phyloP scores from a whole-genome alignment of 2,113 vertebrate genomes.

The Pogona vitticeps region DNA sequence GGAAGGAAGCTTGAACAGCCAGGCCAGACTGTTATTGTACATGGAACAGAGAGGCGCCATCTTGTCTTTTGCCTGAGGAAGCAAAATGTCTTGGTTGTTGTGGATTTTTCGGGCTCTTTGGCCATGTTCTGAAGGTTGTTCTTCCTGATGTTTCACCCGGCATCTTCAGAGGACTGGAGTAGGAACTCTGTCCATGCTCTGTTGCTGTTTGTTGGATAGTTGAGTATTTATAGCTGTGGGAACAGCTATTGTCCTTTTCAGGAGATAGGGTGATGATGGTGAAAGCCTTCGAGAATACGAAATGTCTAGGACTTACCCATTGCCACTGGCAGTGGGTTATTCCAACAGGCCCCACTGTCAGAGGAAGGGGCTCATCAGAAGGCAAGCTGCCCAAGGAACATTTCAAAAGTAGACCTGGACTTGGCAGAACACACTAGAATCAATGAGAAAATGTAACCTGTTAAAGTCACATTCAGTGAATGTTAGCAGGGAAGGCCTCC shows the following conservation, averaged over 20 bases:
- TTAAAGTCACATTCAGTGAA: not conserved
- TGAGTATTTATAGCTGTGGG: too few species aligned
- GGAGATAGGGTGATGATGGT: too few species aligned
- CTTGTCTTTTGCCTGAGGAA: not conserved
- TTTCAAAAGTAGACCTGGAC: not conserved
- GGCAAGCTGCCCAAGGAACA: not conserved
- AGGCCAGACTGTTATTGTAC: not conserved
- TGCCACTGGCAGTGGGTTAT: too few species aligned
- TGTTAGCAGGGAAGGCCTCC: not conserved
- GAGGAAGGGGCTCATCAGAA: not conserved
- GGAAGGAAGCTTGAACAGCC: not conserved
- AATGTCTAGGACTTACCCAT: too few species aligned
- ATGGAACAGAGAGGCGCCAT: not conserved
- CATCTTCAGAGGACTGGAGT: too few species aligned
- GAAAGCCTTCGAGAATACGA: too few species aligned
- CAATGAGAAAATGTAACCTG: not conserved
- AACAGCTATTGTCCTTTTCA: too few species aligned
- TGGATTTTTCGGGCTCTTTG: too few species aligned
- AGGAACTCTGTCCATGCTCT: too few species aligned
- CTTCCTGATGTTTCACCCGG: too few species aligned
- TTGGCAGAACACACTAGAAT: not conserved
- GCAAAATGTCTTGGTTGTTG: not conserved
- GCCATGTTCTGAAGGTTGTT: too few species aligned
- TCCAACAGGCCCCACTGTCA: not conserved
- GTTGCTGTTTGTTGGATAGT: too few species aligned